A percentile compares a stretch with the other conserved stretches of the same genome.
These are phyloP conservation scores for Brachionus paranguensis DNA, from an alignment of 1,140 invertebrate genomes.

Conservation along the genomic window DNA sequence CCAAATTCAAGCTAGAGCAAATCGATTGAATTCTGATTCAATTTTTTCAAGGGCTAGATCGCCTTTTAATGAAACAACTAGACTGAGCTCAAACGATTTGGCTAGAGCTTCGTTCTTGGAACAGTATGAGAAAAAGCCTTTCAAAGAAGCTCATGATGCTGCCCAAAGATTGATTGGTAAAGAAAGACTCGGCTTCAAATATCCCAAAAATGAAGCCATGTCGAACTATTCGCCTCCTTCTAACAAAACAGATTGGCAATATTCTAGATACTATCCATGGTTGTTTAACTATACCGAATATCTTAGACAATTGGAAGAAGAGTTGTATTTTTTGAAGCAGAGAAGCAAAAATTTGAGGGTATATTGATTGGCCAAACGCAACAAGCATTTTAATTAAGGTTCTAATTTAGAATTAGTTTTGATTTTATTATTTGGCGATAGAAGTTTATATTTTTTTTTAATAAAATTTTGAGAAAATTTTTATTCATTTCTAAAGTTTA, in stretches of 20 bases:
- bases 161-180: not conserved
- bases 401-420: not conserved
- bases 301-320: slow-evolving; percentile 33
- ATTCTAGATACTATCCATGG: slow-evolving; percentile 37
- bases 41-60: not conserved
- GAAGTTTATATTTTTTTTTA: not conserved
- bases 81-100: not conserved
- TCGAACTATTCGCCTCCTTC: not conserved
- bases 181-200: not conserved
- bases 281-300: slow-evolving; percentile 31
- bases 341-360: slow-evolving; percentile 25
- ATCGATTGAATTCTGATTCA: not conserved
- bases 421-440: not conserved
- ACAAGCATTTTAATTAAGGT: not conserved
- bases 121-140: not conserved
- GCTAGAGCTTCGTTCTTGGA: slow-evolving; percentile 2
- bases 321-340: not conserved
- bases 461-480: not conserved
- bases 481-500: not conserved
- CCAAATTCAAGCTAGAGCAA: not conserved
- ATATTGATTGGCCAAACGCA: not conserved
- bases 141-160: slow-evolving; percentile 10
- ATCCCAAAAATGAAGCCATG: slow-evolving; percentile 4
- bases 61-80: slow-evolving; percentile 12
- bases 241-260: slow-evolving; percentile 28